Base-by-base conservation (phyloP, 2,888 invertebrate species). In the Parthenolecanium corni region DNA sequence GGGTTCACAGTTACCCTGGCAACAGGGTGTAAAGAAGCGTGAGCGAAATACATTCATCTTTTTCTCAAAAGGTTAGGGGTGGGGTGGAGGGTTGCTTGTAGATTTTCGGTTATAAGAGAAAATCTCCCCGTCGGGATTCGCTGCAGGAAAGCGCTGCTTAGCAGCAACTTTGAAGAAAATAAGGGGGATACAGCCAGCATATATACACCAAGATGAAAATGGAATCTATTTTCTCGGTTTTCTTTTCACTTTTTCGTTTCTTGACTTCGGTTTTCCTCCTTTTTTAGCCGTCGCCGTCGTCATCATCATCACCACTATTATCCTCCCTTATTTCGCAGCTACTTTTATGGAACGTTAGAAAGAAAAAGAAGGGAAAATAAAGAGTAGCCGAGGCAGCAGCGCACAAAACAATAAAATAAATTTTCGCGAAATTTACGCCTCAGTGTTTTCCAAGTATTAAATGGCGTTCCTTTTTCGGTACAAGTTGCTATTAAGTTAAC, bases 141-240 rank as follows among this genome's bases (percentile, higher is more conserved):
- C 61, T 61, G 38, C 61, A 61, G 61, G 61, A 61, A 61, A 61
- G 61, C 61, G 61, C 61, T 61, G 61, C 61, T 61, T 61, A 61
- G 61, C 61, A 61, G 61, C 61, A 51, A 61, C 49, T 61, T 61
- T 51, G 49, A 61, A 51, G 49, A 61, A 61, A 31, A 31, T 6
- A 31, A 31, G 31, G 49, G 61, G 61, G 61, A 61, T 61, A n/a
- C 61, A 61, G 38, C 49, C 61, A 61, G 38, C 31, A 6, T 6
- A 31, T n/a, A 9, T 6, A 9, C 31, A 31, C 31, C 21, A 61
- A 49, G 61, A 61, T 61, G 61, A 61, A 61, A 61, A 61, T 61
- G 61, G 61, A 61, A 61, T 51, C 61, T 51, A 61, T 61, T 61
- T 31, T 61, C 61, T 61, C 61, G 47, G 36, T 40, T 51, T 58